Conservation (phyloP, 2,888 invertebrate species). For the Campopleginae sp. region DNA sequence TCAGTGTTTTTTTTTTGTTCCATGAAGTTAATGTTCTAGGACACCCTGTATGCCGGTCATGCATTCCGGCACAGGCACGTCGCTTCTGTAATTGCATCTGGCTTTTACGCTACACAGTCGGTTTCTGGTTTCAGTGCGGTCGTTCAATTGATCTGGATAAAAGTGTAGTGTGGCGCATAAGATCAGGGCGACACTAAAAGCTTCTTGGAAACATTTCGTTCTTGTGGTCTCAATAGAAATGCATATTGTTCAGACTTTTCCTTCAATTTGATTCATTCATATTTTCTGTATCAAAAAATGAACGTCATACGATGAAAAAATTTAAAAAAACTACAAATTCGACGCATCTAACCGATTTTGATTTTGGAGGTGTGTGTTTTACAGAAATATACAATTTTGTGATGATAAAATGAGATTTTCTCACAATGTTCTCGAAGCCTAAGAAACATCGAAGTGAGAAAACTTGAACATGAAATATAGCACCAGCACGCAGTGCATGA, state of each 20-base stretch:
- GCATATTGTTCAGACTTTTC: background rate
- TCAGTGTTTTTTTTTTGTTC: background rate
- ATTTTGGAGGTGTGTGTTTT: background rate
- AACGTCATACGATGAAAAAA: background rate
- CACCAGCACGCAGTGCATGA: slow-evolving; percentile 37
- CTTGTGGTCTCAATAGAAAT: background rate
- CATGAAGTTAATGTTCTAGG: background rate
- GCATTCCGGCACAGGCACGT: background rate
- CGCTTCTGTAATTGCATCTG: background rate
- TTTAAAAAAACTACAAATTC: background rate
- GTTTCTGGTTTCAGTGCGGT: slow-evolving; percentile 3
- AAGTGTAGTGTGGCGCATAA: background rate
- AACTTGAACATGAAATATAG: slow-evolving; percentile 40
- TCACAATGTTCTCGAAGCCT: slow-evolving; percentile 14
- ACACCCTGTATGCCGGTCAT: background rate
- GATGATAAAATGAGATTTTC: background rate
- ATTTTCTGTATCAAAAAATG: background rate
- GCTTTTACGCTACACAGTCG: background rate
- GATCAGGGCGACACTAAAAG: background rate
- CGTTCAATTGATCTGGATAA: background rate
- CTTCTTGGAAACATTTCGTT: background rate
- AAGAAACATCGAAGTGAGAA: slow-evolving; percentile 33
- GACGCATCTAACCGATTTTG: background rate
- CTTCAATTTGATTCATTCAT: background rate
- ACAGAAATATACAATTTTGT: background rate